phyloP scores from a whole-genome alignment of 1,140 invertebrate species.

The Helicorthomorpha holstii region DNA sequence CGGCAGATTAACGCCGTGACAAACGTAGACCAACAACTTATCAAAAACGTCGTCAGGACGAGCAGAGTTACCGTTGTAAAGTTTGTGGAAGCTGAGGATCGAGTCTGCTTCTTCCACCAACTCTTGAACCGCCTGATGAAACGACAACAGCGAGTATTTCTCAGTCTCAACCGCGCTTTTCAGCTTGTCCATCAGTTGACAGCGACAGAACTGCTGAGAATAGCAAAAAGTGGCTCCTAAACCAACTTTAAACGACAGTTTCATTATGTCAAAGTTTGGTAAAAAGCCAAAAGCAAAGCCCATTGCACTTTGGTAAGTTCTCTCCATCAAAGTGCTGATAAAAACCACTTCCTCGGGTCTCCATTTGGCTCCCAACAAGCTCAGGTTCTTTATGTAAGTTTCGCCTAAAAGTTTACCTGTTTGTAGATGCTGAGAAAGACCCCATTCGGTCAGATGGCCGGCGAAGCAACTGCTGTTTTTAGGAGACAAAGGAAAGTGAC shows the following conservation, averaged over 20 bases:
- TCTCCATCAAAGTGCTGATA: slow-evolving; percentile 62
- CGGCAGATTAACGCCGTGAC: slow-evolving; percentile 58
- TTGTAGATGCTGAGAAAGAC: slow-evolving; percentile 52
- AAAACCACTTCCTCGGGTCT: slow-evolving; percentile 44
- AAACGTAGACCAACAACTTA: slow-evolving; percentile 60
- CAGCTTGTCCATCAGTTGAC: slow-evolving; percentile 43
- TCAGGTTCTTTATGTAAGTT: slow-evolving; percentile 43
- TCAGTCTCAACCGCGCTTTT: slow-evolving; percentile 12
- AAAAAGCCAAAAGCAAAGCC: slow-evolving; percentile 60
- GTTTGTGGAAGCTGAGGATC: slow-evolving; percentile 36
- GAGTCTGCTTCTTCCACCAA: slow-evolving; percentile 31
- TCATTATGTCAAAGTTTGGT: slow-evolving; percentile 34
- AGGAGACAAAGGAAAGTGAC: slow-evolving; percentile 58
- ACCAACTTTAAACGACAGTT: slow-evolving; percentile 42
- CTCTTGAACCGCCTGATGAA: slow-evolving; percentile 39
- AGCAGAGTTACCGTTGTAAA: slow-evolving; percentile 33
- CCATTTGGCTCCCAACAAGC: slow-evolving; percentile 30
- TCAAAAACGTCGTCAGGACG: slow-evolving; percentile 58
- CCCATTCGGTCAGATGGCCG: slow-evolving; percentile 51
- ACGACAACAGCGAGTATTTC: slow-evolving; percentile 13
- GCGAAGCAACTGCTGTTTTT: slow-evolving; percentile 36
- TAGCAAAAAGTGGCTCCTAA: slow-evolving; percentile 73
- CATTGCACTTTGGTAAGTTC: slow-evolving; percentile 75
- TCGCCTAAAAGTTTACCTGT: slow-evolving; percentile 52
- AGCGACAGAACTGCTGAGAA: slow-evolving; percentile 46